Evolutionary conservation across 2,797 vertebrate genomes (phyloP).

Genomic region (Clarias pachynema): DNA sequence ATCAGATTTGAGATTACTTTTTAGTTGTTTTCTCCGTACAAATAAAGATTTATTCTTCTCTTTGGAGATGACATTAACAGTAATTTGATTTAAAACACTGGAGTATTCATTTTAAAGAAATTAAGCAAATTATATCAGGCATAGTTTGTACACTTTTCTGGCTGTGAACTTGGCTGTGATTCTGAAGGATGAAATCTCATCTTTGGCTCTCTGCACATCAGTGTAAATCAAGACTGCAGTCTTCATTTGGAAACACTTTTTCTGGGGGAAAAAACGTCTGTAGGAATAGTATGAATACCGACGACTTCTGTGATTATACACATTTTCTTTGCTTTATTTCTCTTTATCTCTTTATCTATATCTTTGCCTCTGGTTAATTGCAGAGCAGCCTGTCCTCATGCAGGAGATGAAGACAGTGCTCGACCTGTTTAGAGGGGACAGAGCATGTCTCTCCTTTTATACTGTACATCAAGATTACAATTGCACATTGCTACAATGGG

Average conservation of each 20-base stretch:
- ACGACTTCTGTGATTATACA: neutral
- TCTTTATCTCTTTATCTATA: too few relatives aligned
- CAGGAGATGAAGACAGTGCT: constrained; percentile 76
- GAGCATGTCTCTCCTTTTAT: neutral
- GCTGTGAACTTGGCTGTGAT: neutral
- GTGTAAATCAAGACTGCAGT: neutral
- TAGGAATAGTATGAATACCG: neutral
- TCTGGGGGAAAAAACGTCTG: neutral
- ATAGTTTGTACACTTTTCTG: neutral
- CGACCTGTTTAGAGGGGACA: constrained; percentile 72
- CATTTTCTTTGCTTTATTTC: neutral
- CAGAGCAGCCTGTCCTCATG: constrained; percentile 77
- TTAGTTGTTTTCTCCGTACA: neutral
- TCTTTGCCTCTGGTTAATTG: constrained; percentile 82
- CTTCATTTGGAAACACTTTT: neutral
- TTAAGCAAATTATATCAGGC: neutral
- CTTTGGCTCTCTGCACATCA: neutral
- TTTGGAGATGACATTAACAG: neutral
- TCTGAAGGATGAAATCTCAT: neutral
- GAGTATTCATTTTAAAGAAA: neutral
- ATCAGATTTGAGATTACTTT: neutral
- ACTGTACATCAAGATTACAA: neutral
- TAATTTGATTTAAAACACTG: neutral
- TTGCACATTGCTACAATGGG: neutral
- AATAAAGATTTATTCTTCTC: neutral